phyloP scores from a whole-genome alignment of 2,888 invertebrate genomes.

The Pelosia muscerda region DNA sequence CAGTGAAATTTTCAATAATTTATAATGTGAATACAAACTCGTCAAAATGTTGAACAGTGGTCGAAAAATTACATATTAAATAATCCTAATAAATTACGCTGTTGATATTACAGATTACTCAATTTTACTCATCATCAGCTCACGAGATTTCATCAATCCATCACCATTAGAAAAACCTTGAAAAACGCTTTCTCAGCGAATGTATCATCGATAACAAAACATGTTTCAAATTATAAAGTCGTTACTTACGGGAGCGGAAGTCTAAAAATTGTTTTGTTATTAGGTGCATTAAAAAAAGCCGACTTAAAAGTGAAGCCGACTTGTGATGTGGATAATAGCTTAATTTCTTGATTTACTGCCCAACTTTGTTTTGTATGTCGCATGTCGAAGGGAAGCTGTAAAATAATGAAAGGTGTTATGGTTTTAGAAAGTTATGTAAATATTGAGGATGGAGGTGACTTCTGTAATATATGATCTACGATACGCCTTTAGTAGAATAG shows the following conservation, averaged over 20 bases:
- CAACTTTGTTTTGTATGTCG: constrained; percentile 55
- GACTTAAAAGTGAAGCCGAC: constrained; percentile 54
- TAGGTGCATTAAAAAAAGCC: constrained; percentile 59
- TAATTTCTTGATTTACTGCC: constrained; percentile 71
- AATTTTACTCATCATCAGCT: constrained; percentile 13
- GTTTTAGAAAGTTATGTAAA: constrained; percentile 33
- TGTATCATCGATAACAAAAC: constrained; percentile 51
- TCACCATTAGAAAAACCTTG: constrained; percentile 18
- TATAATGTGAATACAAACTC: not conserved
- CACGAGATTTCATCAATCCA: constrained; percentile 23
- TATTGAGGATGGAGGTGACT: constrained; percentile 31
- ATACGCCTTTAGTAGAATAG: constrained; percentile 20
- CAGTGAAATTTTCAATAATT: too few species aligned
- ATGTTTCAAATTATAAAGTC: constrained; percentile 58
- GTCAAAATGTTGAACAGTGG: not conserved
- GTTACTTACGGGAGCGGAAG: constrained; percentile 57
- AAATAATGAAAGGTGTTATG: constrained; percentile 49
- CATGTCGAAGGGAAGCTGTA: constrained; percentile 55
- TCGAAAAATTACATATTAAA: not conserved
- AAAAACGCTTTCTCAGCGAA: constrained; percentile 25
- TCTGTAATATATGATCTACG: constrained; percentile 26
- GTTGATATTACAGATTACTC: constrained; percentile 15
- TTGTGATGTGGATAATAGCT: constrained; percentile 64
- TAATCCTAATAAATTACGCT: constrained; percentile 3
- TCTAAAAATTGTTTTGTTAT: constrained; percentile 66